Conservation (phyloP, 2,113 vertebrate genomes). For the Oryzias woworae region DNA sequence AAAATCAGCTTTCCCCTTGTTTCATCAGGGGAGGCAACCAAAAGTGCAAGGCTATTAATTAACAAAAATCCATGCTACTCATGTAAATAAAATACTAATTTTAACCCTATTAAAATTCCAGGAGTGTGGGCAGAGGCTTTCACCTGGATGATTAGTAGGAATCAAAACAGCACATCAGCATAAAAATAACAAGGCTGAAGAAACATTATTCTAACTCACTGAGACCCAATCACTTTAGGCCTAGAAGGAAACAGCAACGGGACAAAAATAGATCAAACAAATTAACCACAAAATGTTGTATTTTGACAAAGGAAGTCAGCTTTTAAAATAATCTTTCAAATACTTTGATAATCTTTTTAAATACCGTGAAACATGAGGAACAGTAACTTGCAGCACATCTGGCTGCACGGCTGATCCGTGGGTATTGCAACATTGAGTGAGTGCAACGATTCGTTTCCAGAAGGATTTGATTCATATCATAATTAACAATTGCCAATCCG, state of each 20-base stretch:
- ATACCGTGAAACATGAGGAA: no score
- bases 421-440: background rate
- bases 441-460: no score
- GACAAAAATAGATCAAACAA: conserved; percentile 1
- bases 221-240: background rate
- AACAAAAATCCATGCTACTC: conserved; percentile 12
- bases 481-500: no score
- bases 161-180: conserved; percentile 29
- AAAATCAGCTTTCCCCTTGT: conserved; percentile 11
- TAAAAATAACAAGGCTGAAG: conserved; percentile 30
- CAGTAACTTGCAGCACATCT: no score
- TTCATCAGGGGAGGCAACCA: conserved; percentile 32
- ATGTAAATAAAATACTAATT: conserved; percentile 21
- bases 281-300: no score
- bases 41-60: conserved; percentile 29
- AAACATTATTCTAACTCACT: conserved; percentile 18
- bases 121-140: conserved; percentile 18
- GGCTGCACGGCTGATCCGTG: background rate
- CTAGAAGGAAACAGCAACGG: conserved; percentile 9
- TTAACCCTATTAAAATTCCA: conserved; percentile 18
- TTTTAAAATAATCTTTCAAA: no score
- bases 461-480: no score
- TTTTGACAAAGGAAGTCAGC: no score
- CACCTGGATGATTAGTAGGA: conserved; percentile 41
- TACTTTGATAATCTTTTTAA: no score